Evolutionary conservation across 2,888 invertebrate genomes (phyloP).

Genomic region (Netelia inedita): DNA sequence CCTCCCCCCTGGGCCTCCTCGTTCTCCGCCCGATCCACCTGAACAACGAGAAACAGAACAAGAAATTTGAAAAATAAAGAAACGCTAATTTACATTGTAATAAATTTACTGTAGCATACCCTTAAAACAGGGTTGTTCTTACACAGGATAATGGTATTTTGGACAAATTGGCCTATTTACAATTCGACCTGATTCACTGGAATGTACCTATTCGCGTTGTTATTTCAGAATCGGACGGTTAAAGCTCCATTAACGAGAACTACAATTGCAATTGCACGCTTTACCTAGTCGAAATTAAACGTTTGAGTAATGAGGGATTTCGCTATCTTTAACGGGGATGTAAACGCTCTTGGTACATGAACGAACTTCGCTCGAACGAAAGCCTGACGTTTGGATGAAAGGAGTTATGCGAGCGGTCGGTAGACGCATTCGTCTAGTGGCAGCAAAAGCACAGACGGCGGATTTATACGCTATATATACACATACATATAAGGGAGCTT

Average conservation of each 20-base stretch:
- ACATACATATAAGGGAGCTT: not conserved
- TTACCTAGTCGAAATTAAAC: slow-evolving; percentile 19
- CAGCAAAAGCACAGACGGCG: not conserved
- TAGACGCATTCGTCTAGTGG: slow-evolving; percentile 4
- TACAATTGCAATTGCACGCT: slow-evolving; percentile 18
- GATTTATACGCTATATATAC: not conserved
- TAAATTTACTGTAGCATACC: not conserved
- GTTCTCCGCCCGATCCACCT: slow-evolving; percentile 85
- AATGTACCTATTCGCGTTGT: too few species aligned
- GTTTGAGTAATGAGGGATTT: not conserved
- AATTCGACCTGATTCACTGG: not conserved
- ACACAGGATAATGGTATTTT: not conserved
- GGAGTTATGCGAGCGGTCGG: slow-evolving; percentile 25
- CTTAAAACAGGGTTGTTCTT: not conserved
- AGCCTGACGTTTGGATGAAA: slow-evolving; percentile 39
- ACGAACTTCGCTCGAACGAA: not conserved
- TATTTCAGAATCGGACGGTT: not conserved
- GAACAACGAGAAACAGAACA: slow-evolving; percentile 39
- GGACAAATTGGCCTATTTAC: not conserved
- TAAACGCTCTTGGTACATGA: not conserved
- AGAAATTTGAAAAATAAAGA: not conserved
- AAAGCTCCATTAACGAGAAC: not conserved
- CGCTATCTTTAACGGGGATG: not conserved
- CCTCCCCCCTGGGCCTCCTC: slow-evolving; percentile 82
- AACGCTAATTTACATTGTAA: not conserved